phyloP scores from a whole-genome alignment of 92 coral and sea anemone genomes.

The Paramuricea clavata region DNA sequence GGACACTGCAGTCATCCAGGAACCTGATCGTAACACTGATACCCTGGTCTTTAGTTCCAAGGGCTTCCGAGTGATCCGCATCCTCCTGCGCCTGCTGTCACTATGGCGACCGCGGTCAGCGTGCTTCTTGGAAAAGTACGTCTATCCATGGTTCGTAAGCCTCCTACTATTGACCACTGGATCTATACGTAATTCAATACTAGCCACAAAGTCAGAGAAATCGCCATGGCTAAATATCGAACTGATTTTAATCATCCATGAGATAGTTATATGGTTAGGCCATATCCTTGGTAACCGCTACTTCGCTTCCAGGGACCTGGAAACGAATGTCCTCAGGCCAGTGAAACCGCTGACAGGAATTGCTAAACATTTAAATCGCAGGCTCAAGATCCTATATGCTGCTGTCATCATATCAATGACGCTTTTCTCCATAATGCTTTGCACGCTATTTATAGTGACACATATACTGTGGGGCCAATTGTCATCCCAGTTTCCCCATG shows the following conservation, averaged over 20 bases:
- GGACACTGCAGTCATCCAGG: neutral
- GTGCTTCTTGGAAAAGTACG: neutral
- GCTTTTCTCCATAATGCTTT: conserved; percentile 31
- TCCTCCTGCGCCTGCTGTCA: conserved; percentile 25
- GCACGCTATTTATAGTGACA: neutral
- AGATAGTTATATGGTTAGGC: conserved; percentile 38
- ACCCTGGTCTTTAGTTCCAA: neutral
- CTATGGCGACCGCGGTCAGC: conserved; percentile 31
- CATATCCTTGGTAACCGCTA: conserved; percentile 35
- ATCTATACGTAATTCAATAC: neutral
- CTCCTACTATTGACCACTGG: neutral
- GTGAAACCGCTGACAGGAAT: neutral
- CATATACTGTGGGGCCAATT: neutral
- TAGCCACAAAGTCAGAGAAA: neutral
- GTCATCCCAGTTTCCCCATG: neutral
- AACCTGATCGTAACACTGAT: neutral
- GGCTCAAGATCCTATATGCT: neutral
- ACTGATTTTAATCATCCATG: conserved; percentile 10
- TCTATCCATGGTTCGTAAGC: conserved; percentile 10
- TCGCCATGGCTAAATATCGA: neutral
- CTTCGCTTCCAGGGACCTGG: conserved; percentile 37
- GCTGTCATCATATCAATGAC: neutral
- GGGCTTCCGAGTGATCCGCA: conserved; percentile 17
- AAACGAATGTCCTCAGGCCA: conserved; percentile 1
- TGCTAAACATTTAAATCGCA: neutral